Percentiles rank a stretch among this genome's conserved stretches.
Evolutionary conservation across 2,888 invertebrate genomes (phyloP).

Genomic region (Hypercompe scribonia): DNA sequence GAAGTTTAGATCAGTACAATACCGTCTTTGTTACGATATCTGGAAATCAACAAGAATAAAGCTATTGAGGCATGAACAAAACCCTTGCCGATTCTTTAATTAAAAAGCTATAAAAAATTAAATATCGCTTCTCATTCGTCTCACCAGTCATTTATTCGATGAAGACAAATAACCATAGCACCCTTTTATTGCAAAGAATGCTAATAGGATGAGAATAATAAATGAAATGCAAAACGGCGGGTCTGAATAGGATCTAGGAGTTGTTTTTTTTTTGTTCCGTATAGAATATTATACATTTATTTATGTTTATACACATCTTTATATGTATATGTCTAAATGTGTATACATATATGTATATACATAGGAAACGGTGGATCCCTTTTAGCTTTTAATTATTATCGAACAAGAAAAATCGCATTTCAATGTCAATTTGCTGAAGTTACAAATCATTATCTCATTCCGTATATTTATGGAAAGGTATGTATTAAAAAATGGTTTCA

Average conservation of each 20-base stretch:
- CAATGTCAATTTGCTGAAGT: no score
- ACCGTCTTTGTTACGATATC: background rate
- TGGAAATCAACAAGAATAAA: background rate
- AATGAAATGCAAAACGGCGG: constrained; percentile 3
- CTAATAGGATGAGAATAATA: background rate
- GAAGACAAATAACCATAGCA: background rate
- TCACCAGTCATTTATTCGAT: background rate
- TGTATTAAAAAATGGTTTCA: background rate
- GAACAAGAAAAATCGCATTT: no score
- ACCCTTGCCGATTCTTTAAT: background rate
- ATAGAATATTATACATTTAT: background rate
- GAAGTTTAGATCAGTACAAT: background rate
- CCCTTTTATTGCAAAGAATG: background rate
- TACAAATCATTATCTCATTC: background rate
- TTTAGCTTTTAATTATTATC: no score
- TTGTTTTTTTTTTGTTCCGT: background rate
- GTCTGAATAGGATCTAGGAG: background rate
- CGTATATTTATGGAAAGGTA: background rate
- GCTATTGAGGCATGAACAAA: background rate
- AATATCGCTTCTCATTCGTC: background rate
- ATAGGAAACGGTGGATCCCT: no score
- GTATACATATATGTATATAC: no score
- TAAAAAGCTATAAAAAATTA: no score
- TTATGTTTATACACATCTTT: background rate
- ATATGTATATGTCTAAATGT: no score